Base-by-base conservation (phyloP, 1,140 invertebrate genomes). In the Aphis craccivora region DNA sequence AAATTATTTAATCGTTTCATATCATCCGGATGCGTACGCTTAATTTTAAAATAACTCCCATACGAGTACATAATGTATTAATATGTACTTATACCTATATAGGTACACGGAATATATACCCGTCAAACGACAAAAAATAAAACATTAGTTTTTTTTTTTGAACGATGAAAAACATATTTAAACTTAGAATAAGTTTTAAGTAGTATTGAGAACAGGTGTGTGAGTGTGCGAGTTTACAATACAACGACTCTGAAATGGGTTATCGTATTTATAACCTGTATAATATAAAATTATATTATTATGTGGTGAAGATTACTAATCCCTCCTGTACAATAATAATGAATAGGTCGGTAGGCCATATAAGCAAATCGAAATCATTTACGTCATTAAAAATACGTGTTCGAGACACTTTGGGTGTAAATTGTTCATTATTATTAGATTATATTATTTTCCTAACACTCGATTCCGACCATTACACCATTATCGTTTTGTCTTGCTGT, bases 1-100 rank as follows among this genome's bases (percentile, higher is more conserved):
- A 53, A 89, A 89, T 48, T 48, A 48, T 87, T 87, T 87, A 35
- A 87, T 87, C 45, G n/a, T 51, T 87, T 87, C 43, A 76, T 86
- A 86, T 43, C 84, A 25, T 45, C 14, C 84, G 43, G 30, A 45
- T 35, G 37, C 40, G 23, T 43, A 87, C 30, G 43, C 30, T 87
- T 51, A n/a, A 87, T 53, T 53, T 53, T 53, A 53, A 89, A 89
- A 53, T 53, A 89, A 89, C 25, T 89, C 87, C 25, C n/a, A 53
- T 53, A 35, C 45, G 9, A 37, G 35, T 25, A 23, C 60, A n/a
- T 76, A 76, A 76, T n/a, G 30, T 60, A 60, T 30, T 60, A 76
- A 76, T 11, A 76, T 18, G 14, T 76, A n/a, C 4, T 2, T n/a
- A n/a, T 18, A 6, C 48, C 48, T 76, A 76, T n/a, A 30, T 4